Conservation (phyloP, 2,797 vertebrate species). For the Coracias cyanogaster region DNA sequence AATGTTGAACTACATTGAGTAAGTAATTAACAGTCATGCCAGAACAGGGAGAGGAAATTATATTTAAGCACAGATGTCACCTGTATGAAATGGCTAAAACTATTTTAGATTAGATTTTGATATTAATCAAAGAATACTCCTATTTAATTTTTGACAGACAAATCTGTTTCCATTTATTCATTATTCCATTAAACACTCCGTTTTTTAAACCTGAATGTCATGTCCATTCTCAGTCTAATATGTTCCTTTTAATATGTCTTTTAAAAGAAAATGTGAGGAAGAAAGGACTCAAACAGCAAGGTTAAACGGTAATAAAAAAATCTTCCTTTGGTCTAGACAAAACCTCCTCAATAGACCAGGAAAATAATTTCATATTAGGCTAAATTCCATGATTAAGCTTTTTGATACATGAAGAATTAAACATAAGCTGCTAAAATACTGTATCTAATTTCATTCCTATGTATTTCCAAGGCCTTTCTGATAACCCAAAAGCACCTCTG, state of each 20-base stretch:
- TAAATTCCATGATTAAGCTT: not conserved
- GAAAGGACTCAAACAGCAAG: not conserved
- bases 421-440: not conserved
- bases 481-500: not conserved
- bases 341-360: not conserved
- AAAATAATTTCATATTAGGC: not conserved
- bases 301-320: constrained; percentile 38
- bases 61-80: constrained; percentile 85
- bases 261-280: constrained; percentile 13
- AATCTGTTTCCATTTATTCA: constrained; percentile 80
- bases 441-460: not conserved
- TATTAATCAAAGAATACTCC: constrained; percentile 80
- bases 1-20: constrained; percentile 88
- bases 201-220: constrained; percentile 70
- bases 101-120: constrained; percentile 80
- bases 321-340: not conserved
- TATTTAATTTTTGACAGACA: constrained; percentile 81
- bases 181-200: constrained; percentile 76
- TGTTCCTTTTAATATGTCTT: constrained; percentile 47
- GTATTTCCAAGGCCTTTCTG: not conserved
- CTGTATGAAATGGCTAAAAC: constrained; percentile 80
- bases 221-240: constrained; percentile 38
- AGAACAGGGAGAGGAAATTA: constrained; percentile 81
- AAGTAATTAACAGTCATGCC: constrained; percentile 88
- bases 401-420: not conserved